Evolutionary conservation across 92 coral and sea anemone genomes (phyloP).

Genomic region (Paramuricea clavata): DNA sequence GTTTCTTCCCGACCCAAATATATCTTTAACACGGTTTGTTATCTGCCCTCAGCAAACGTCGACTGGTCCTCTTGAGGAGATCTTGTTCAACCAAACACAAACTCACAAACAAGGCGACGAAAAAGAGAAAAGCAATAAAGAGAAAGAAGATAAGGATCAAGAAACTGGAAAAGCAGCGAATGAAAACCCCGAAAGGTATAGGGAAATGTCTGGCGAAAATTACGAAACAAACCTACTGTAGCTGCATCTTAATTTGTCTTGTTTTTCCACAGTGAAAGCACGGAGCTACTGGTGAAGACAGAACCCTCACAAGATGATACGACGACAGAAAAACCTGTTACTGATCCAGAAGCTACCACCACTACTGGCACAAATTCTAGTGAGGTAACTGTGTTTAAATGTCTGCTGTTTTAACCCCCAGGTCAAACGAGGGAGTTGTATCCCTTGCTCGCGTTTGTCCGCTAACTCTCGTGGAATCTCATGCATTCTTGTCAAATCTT

Average conservation of each 20-base stretch:
- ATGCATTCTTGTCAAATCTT: too few species aligned
- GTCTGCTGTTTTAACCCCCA: too few species aligned
- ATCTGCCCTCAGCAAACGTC: conserved; percentile 63
- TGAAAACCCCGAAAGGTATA: not conserved
- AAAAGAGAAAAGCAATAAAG: conserved; percentile 66
- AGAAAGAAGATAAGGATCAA: conserved; percentile 64
- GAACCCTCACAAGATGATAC: conserved; percentile 2
- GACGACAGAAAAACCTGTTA: not conserved
- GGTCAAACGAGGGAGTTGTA: too few species aligned
- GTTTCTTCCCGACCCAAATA: not conserved
- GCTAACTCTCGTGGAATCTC: too few species aligned
- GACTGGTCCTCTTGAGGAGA: conserved; percentile 93
- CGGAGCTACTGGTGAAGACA: not conserved
- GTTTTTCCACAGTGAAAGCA: not conserved
- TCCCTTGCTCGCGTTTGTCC: too few species aligned
- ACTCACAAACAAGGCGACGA: conserved; percentile 91
- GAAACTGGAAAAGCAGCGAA: conserved; percentile 37
- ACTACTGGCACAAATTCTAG: not conserved
- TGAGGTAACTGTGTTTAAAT: not conserved
- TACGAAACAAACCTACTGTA: too few species aligned
- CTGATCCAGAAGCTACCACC: not conserved
- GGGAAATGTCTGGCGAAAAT: too few species aligned
- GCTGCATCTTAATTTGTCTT: not conserved
- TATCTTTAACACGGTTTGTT: not conserved
- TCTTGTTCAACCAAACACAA: conserved; percentile 90